A percentile compares a stretch with the other conserved stretches of the same genome.
These are phyloP conservation scores for Rhingia campestris DNA, from an alignment of 2,888 invertebrate genomes.

Conservation along the genomic window DNA sequence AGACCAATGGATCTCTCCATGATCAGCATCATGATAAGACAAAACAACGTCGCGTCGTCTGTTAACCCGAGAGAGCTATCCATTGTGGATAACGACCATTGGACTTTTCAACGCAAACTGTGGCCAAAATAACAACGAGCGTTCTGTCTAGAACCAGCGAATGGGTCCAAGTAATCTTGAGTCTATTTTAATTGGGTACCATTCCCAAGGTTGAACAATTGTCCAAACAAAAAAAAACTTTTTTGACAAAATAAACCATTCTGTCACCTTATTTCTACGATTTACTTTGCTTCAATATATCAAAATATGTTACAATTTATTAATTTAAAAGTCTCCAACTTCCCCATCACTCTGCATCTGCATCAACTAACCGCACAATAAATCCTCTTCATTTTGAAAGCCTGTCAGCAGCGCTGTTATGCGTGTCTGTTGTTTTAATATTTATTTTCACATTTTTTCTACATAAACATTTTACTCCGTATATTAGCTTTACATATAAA, in stretches of 20 bases:
- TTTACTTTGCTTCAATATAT: slow-evolving; percentile 56
- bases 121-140: too few species aligned
- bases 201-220: too few species aligned
- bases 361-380: slow-evolving; percentile 56
- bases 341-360: slow-evolving; percentile 5
- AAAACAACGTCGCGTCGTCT: too few species aligned
- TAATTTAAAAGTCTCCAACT: slow-evolving; percentile 59
- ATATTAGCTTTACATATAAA: slow-evolving; percentile 31
- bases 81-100: too few species aligned
- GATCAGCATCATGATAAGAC: too few species aligned
- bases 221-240: too few species aligned
- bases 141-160: too few species aligned
- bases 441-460: slow-evolving; percentile 14
- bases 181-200: too few species aligned
- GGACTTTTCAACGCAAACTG: too few species aligned
- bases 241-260: background rate
- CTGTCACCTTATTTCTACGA: slow-evolving; percentile 38
- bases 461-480: slow-evolving; percentile 1
- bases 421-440: slow-evolving; percentile 21
- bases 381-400: slow-evolving; percentile 63
- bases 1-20: too few species aligned
- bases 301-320: slow-evolving; percentile 52
- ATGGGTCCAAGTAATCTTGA: too few species aligned
- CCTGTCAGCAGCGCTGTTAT: slow-evolving; percentile 53
- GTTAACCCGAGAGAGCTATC: too few species aligned